These are phyloP conservation scores for Acyrthosiphon pisum DNA, from an alignment of 1,140 invertebrate species.

Conservation along the genomic window DNA sequence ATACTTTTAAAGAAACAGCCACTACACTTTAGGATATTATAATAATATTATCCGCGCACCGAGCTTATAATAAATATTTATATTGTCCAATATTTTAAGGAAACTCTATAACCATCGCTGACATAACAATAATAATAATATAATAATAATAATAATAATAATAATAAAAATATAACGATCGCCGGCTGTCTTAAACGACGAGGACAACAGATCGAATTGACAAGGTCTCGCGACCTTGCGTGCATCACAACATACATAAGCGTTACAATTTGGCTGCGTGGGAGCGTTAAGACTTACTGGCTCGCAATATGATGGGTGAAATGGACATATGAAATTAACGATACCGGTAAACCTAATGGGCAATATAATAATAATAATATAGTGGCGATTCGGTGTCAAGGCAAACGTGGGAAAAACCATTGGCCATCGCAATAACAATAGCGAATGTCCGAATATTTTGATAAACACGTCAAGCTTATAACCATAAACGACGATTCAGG, in stretches of 20 bases:
- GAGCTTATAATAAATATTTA: neutral
- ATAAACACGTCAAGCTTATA: neutral
- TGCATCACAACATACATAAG: neutral
- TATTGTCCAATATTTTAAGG: neutral
- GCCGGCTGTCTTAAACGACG: neutral
- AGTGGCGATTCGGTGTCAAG: constrained; percentile 48
- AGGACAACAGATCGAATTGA: constrained; percentile 21
- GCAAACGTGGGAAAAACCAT: constrained; percentile 40
- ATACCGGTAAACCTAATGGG: neutral
- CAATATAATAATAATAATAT: constrained; percentile 3
- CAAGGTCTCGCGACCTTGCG: constrained; percentile 32
- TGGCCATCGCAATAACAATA: constrained; percentile 17
- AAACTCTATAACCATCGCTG: neutral
- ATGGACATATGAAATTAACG: constrained; percentile 5
- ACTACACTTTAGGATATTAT: neutral
- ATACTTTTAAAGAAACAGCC: neutral
- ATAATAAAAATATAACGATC: neutral
- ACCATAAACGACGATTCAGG: neutral
- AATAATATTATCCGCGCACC: neutral
- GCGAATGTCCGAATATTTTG: constrained; percentile 8
- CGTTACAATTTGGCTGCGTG: constrained; percentile 13
- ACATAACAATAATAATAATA: neutral
- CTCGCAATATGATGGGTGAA: neutral
- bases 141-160: no score
- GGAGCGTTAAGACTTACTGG: constrained; percentile 43